These are phyloP conservation scores for Cydia splendana DNA, from an alignment of 1,140 invertebrate genomes.

Conservation along the genomic window DNA sequence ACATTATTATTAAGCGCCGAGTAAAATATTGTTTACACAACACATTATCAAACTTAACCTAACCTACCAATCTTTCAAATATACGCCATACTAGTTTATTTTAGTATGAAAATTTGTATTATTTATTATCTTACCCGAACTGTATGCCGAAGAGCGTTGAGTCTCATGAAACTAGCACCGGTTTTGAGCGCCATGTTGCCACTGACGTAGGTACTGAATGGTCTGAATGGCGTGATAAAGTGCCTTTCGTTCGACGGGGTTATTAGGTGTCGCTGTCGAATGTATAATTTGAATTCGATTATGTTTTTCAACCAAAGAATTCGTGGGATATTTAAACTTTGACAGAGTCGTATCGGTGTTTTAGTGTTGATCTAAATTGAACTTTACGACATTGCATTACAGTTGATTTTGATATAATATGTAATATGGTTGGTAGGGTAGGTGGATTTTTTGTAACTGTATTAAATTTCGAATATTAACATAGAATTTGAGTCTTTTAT, in stretches of 20 bases:
- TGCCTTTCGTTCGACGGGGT: conserved; percentile 1
- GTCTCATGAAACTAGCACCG: conserved; percentile 55
- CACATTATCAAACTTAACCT: background rate
- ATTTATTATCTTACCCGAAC: conserved; percentile 51
- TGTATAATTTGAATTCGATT: conserved; percentile 1
- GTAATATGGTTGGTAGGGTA: too few relatives aligned
- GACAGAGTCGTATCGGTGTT: background rate
- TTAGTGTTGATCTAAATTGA: background rate
- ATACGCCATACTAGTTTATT: background rate
- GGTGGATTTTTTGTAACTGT: too few relatives aligned
- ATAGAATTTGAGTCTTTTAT: too few relatives aligned
- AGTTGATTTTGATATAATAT: background rate
- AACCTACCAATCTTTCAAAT: background rate
- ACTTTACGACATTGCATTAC: background rate
- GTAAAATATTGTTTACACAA: conserved; percentile 25
- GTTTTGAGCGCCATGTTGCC: conserved; percentile 65
- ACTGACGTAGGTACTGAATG: conserved; percentile 48
- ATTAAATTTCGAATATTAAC: too few relatives aligned
- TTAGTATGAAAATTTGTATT: background rate
- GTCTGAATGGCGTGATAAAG: background rate
- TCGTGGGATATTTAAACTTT: background rate
- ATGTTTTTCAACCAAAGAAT: background rate
- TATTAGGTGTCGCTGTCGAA: background rate
- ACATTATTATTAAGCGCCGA: background rate
- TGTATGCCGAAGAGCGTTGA: conserved; percentile 48